These are phyloP conservation scores for Petrolisthes cinctipes DNA, from an alignment of 2,888 invertebrate genomes.

Conservation along the genomic window DNA sequence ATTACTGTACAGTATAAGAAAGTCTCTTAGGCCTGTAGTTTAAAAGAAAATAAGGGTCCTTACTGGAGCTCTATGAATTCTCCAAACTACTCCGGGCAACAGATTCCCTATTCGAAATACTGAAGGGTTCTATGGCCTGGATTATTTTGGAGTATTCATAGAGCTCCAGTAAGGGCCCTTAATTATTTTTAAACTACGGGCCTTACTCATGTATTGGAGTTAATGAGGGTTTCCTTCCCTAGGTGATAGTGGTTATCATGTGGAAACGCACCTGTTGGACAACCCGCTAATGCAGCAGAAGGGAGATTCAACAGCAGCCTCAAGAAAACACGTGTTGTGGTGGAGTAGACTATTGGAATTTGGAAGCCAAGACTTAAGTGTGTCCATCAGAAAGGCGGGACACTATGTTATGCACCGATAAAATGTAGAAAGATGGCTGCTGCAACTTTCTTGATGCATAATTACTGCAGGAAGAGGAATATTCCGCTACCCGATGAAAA, in stretches of 20 bases:
- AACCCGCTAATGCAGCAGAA: no score
- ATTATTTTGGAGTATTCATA: no score
- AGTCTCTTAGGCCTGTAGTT: no score
- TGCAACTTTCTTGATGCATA: neutral
- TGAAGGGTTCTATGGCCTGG: no score
- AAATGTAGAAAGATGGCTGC: neutral
- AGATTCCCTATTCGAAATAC: no score
- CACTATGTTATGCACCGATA: neutral
- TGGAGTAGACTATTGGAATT: neutral
- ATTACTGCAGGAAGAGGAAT: neutral
- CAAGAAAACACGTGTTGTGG: no score
- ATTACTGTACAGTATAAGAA: no score
- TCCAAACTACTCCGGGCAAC: no score
- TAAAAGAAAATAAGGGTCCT: no score
- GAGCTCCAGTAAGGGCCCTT: no score
- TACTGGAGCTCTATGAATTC: no score
- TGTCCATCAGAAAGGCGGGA: constrained; percentile 1
- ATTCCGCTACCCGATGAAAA: neutral
- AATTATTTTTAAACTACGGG: neutral
- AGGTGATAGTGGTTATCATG: neutral
- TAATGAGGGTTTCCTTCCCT: neutral
- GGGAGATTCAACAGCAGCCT: no score
- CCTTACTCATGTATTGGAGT: neutral
- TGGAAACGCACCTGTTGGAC: neutral
- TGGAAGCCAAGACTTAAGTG: constrained; percentile 10